Conservation (phyloP, 2,113 vertebrate species). For the Sula dactylatra region DNA sequence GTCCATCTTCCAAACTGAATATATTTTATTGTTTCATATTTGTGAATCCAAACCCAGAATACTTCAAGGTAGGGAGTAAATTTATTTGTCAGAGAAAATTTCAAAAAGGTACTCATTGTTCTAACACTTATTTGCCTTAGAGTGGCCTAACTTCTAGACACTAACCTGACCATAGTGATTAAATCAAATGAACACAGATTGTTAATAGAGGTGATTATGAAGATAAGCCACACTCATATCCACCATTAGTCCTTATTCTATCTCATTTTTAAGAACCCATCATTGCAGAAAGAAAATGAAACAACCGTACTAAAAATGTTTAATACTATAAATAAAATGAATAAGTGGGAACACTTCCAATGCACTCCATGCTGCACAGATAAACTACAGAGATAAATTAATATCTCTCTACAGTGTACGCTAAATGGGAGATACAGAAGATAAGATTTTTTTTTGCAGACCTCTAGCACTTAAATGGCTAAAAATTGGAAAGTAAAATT, state of each 20-base stretch:
- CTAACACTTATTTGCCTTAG: neutral
- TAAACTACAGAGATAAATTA: neutral
- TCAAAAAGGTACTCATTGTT: neutral
- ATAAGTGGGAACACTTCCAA: neutral
- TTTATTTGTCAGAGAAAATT: neutral
- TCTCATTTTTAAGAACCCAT: neutral
- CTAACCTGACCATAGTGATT: neutral
- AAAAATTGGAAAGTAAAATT: neutral
- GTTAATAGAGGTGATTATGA: neutral
- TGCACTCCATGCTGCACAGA: neutral
- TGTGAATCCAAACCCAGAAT: neutral
- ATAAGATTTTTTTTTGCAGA: neutral
- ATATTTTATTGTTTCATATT: neutral
- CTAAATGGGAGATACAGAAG: neutral
- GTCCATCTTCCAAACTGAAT: neutral
- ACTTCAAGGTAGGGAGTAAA: neutral
- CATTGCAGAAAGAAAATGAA: neutral
- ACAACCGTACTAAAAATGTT: neutral
- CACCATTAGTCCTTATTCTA: neutral
- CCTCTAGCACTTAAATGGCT: neutral
- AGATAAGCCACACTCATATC: neutral
- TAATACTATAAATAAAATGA: neutral
- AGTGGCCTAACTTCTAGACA: neutral
- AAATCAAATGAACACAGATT: neutral
- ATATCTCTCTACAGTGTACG: neutral